Base-by-base conservation (phyloP, 2,797 vertebrate genomes). In the Eulemur mongoz region DNA sequence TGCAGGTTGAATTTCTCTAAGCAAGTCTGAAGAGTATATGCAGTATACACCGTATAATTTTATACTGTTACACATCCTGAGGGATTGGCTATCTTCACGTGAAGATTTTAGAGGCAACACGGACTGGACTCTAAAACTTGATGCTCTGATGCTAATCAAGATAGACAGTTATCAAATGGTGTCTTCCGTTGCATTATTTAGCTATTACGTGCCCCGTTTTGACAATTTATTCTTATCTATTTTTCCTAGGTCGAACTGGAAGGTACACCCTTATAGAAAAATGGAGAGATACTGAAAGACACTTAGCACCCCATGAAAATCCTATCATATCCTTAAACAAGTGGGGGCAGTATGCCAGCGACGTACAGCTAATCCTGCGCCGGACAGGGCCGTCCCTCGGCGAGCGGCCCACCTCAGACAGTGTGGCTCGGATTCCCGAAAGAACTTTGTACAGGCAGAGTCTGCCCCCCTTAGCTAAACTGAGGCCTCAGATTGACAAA, bases 341-440 rank as follows among this genome's bases (percentile, higher is more conserved):
- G 84, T 99, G 99, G 99, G 99, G 99, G 0, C 99, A 99, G 97
- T 99, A 99, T 48, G 99, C 99, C 0, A 99, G 99, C 14, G 99
- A 99, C 0, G 99, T 99, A 27, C 99, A 99, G 98, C 99, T 99
- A 2, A 99, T 99, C 94, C 98, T 99, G 82, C 99, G 99, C 12
- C 99, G 99, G 59, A 99, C 99, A 0, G 99, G 99, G 67, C 99
- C 99, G 0, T 99, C 99, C 0, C 99, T 99, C 67, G 99, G 99
- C 4, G 99, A 99, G 97, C 98, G 99, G 2, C 99, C 99, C 27
- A 99, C 99, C 0, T 99, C 99, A 0, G 99, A 99, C 91, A 99
- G 99, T 4, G 98, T 99, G 45, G 99, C 99, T 3, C 98, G 99
- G 69, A 98, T 99, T 76, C 99, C 99, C 0, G 99, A 99, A 96